Evolutionary conservation across 2,113 vertebrate species (phyloP).

Genomic region (human): DNA sequence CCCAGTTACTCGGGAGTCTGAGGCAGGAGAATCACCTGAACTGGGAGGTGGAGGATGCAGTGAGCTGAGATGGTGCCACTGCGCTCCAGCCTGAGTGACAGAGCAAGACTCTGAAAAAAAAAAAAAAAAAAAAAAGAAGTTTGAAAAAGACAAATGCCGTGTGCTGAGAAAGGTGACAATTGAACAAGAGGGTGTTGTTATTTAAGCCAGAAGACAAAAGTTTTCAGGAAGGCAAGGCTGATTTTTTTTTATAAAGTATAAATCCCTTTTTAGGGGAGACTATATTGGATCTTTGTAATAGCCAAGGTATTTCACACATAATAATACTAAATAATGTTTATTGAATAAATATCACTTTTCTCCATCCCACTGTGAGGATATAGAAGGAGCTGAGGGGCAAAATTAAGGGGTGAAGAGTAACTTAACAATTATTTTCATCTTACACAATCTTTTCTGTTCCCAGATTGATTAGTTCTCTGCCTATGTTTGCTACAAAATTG

Average conservation of each 20-base stretch:
- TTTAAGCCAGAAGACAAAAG: not conserved
- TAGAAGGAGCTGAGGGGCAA: not conserved
- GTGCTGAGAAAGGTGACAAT: not conserved
- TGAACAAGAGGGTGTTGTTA: not conserved
- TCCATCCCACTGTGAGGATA: not conserved
- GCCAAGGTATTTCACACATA: not conserved
- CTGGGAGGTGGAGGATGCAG: no score
- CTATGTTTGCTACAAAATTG: slow-evolving; percentile 16
- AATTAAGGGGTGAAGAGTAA: not conserved
- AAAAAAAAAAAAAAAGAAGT: not conserved
- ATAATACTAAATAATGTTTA: not conserved
- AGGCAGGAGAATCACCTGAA: no score
- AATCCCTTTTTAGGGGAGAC: not conserved
- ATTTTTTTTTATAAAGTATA: not conserved
- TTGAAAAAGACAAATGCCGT: not conserved
- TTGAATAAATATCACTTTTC: not conserved
- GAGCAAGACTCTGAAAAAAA: no score
- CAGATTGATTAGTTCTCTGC: not conserved
- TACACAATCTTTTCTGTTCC: not conserved
- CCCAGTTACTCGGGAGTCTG: no score
- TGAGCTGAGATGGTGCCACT: no score
- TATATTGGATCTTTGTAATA: not conserved
- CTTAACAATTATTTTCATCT: not conserved
- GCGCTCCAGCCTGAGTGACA: no score
- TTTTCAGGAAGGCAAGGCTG: not conserved